These are phyloP conservation scores for Mystacornis crossleyi DNA, from an alignment of 2,113 vertebrate genomes.

Conservation along the genomic window DNA sequence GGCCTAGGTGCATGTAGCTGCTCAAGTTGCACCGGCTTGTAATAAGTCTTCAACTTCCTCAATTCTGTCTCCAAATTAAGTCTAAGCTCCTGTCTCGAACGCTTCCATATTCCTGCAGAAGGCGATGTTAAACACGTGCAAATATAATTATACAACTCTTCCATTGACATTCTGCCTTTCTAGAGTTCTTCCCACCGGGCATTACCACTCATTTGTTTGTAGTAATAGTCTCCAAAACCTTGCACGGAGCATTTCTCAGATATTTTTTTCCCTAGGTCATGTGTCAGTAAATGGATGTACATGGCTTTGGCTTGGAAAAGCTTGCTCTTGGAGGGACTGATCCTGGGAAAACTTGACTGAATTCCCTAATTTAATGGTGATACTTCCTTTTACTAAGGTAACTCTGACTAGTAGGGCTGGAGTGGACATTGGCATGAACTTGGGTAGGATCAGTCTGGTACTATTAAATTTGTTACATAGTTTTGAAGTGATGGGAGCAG, in stretches of 20 bases:
- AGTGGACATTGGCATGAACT: neutral
- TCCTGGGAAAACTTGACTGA: neutral
- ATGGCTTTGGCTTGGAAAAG: neutral
- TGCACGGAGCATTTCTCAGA: neutral
- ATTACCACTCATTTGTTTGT: neutral
- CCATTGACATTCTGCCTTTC: neutral
- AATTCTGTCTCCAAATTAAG: constrained; percentile 44
- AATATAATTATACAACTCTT: neutral
- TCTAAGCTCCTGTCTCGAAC: neutral
- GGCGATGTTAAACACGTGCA: neutral
- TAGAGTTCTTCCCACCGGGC: neutral
- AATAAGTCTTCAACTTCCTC: constrained; percentile 48
- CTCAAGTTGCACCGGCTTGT: constrained; percentile 22
- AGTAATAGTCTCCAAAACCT: neutral
- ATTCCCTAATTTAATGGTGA: neutral
- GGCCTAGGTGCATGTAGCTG: constrained; percentile 21
- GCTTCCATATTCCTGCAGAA: neutral
- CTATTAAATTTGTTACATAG: fast-evolving
- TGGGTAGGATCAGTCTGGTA: neutral
- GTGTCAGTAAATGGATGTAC: neutral
- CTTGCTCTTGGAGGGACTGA: neutral
- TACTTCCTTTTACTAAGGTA: neutral
- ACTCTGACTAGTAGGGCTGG: neutral
- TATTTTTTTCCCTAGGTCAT: neutral
- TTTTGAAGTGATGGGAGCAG: neutral